Evolutionary conservation across 1,140 invertebrate species (phyloP), one percentile per base, ranked within the genome.

Genomic region (Aradophagus sp.): DNA sequence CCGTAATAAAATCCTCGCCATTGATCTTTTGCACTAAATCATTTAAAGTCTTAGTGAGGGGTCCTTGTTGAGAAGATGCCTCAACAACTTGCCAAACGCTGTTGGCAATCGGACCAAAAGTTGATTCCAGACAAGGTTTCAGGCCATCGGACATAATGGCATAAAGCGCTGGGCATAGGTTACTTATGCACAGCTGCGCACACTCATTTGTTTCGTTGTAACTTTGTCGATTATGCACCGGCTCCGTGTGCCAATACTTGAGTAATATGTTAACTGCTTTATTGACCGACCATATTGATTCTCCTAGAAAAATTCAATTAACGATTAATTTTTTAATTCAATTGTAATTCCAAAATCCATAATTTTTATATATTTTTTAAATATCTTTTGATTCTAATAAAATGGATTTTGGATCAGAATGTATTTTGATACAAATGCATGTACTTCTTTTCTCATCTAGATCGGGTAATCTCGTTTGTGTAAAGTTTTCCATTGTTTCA

Each of bases 51-150:
- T 94, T 91, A 3, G 93, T 94, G 31, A 94, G 90, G 8, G 92
- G 92, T 56, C 92, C 93, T 87, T 94, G 92, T 81, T 95, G 93
- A 12, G 93, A 91, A n/a, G 93, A 94, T 27, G 92, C 92, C 85
- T 96, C 94, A 5, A 95, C 91, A 29, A 93, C 89, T 85, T 94
- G 92, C 95, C 95, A 97, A 31, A 95, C 93, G 7, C 93, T 95
- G 77, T 96, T 95, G 42, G 91, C 89, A 20, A 95, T 92, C 16
- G 92, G 90, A 23, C 94, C 95, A 82, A 97, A 96, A 17, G 94
- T 90, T 0, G 94, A 95, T 74, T 93, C 91, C 13, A 96, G 88
- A 69, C 87, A 89, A 12, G 93, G 90, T 79, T 93, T 92, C 5
- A 96, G 86, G 1, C 94, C 94, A 81, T 96, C 93, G 59, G 90